Evolutionary conservation across 1,140 invertebrate genomes (phyloP), one percentile per base, ranked within the genome.

Genomic region (Andricus grossulariae): DNA sequence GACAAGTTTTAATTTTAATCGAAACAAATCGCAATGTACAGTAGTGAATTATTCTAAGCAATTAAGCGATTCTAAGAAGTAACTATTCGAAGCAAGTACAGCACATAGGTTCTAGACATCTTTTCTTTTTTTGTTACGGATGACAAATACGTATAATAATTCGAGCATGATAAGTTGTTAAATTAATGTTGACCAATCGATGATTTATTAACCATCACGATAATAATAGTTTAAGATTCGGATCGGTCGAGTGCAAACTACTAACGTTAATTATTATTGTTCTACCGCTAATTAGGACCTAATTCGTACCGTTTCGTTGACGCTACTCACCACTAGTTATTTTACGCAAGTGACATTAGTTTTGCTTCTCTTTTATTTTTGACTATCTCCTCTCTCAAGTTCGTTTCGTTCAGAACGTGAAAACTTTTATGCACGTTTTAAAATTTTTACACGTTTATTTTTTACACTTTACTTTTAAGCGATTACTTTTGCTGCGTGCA

Each of bases 311-410:
- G 60, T 66, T 66, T 32, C 16, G 25, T 66, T 66, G 15, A 39
- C 60, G 25, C 21, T 66, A 66, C 60, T 66, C 60, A 66, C 60
- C 60, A 66, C 60, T 66, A 66, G 60, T 66, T 66, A 66, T 66
- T 39, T 66, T 66, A 66, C 10, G 60, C 60, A 66, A 66, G 39
- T 66, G 32, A 66, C 60, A 39, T 15, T 60, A 66, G 32, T 66
- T 66, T 66, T 66, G 25, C 32, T 66, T 66, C 39, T 39, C 6
- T 39, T 66, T 66, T 32, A 66, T 39, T 55, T 55, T 55, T 19
- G n/a, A 18, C 12, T 12, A 18, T 18, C 52, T 54, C 18, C 10
- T 54, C 8, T 54, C 1, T 19, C 16, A 54, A 54, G 18, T 54
- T 18, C 18, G 16, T n/a, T n/a, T 54, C 18, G 16, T 16, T n/a